Evolutionary conservation across 2,888 invertebrate genomes (phyloP).

Genomic region (Athrips mouffetella): DNA sequence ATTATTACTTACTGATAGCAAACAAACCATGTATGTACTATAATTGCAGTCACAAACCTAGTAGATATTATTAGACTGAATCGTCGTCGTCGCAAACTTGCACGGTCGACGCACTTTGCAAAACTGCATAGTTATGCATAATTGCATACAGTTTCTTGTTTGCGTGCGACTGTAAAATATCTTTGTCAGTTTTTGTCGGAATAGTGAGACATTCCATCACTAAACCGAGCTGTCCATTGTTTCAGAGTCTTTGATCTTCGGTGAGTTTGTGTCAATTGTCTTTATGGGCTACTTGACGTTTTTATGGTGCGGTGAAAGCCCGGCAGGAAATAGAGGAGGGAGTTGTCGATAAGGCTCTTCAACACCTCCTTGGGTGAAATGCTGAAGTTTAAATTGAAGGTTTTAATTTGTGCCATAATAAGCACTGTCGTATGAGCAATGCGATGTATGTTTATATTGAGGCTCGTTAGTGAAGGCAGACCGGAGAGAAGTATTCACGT

Average conservation of each 20-base stretch:
- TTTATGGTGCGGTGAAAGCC: slow-evolving; percentile 30
- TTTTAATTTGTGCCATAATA: background rate
- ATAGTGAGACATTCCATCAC: background rate
- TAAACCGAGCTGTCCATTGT: slow-evolving; percentile 15
- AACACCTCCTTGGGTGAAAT: background rate
- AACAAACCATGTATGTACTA: too few relatives aligned
- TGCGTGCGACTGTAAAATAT: slow-evolving; percentile 15
- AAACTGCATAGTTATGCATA: slow-evolving; percentile 36
- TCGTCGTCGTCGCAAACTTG: slow-evolving; percentile 37
- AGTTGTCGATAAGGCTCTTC: slow-evolving; percentile 25
- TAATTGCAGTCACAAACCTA: slow-evolving; percentile 33
- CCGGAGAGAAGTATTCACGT: slow-evolving; percentile 17
- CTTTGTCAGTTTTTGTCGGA: slow-evolving; percentile 9
- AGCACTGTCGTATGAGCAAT: background rate
- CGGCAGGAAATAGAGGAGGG: slow-evolving; percentile 29
- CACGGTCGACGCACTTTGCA: slow-evolving; percentile 57
- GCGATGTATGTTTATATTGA: slow-evolving; percentile 3
- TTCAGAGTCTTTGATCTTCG: slow-evolving; percentile 4
- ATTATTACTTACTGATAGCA: too few relatives aligned
- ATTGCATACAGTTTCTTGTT: slow-evolving; percentile 13
- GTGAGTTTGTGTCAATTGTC: slow-evolving; percentile 26
- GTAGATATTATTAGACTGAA: slow-evolving; percentile 55
- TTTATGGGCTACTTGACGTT: slow-evolving; percentile 30
- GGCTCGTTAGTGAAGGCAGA: background rate
- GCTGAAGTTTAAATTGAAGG: background rate